Base-by-base conservation (phyloP, 2,888 invertebrate genomes). In the Hyposoter didymator region DNA sequence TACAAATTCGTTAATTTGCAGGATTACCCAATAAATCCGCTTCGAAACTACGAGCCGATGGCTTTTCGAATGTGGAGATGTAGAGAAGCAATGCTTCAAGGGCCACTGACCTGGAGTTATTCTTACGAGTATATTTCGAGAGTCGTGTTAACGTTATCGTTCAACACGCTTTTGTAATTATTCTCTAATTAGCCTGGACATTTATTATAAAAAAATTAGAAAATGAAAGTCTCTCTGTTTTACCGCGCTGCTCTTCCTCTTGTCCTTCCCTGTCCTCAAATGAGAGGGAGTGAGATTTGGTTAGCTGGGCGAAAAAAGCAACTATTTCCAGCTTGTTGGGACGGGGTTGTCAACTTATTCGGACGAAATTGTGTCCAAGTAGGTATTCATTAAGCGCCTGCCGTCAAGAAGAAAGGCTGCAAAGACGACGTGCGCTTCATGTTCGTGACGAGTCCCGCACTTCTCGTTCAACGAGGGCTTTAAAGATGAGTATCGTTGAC, bases 401-500 rank as follows among this genome's bases (percentile, higher is more conserved):
- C 81, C 64, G 78, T 73, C 39, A 45, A 43, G 67, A n/a, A 52
- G 66, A n/a, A 43, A 52, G 52, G 67, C 72, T 79, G 49, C 49
- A 79, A 62, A 70, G 70, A 35, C 49, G 79, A 72, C 62, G 62
- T 49, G 79, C 64, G 47, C 78, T 78, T 69, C 78, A 47, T 72
- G 70, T 49, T 79, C 64, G 62, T 62, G 64, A 72, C 79, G 79
- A 79, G 79, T 88, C 89, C 88, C 88, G 88, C 88, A 90, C 89
- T 91, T 90, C 89, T 89, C 89, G 90, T 89, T 89, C 88, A 89
- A 89, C 89, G 87, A 88, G 89, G 55, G 79, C 90, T 91, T 92
- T 91, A 79, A 91, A 91, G 91, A 91, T 89, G 90, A 92, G 91
- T 91, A 92, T 91, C 91, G 90, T 91, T 91, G 92, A 91, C 91